Evolutionary conservation across 2,113 vertebrate species (phyloP), one percentile per base, ranked within the genome.

Genomic region (Mugil cephalus): DNA sequence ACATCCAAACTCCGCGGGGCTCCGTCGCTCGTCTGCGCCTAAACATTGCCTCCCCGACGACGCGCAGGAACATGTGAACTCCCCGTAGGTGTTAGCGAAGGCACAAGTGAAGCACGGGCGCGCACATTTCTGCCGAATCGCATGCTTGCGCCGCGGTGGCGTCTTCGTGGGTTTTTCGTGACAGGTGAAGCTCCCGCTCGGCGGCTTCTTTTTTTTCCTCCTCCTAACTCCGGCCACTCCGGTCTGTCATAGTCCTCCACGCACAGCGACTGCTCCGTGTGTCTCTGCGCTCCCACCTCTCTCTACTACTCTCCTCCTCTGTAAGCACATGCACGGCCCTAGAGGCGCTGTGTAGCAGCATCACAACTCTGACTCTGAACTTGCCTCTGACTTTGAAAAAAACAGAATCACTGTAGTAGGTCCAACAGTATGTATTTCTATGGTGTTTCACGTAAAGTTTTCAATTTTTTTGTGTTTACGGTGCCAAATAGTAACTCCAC

Each of bases 1-100:
- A 63, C 82, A 46, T 68, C 75, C 80, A 73, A 87, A 88, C 89
- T 92, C 90, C 70, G 74, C 66, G 73, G 83, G 62, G 53, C 65
- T 80, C 59, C 24, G 71, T 35, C 36, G 62, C 8, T 30, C 38
- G 35, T 54, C 59, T 60, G 78, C 48, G 40, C 19, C 75, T 86
- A 86, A 83, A 89, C 93, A 86, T 88, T 34, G 54, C 77, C 61
- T 78, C 82, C 72, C 36, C 79, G 80, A 78, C 89, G 86, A 74
- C 70, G 73, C 78, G 80, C 69, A 61, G 66, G 18, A 68, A 78
- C 87, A 54, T n/a, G 77, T 47, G 75, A 84, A 87, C 84, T 92
- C 85, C 69, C 47, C 24, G 72, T 63, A 71, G 77, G 38, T 62
- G 59, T 79, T 56, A 35, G 79, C 55, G 13, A 46, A 77, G 75